Evolutionary conservation across 1,140 invertebrate genomes (phyloP).

Genomic region (Phocides pigmalion): DNA sequence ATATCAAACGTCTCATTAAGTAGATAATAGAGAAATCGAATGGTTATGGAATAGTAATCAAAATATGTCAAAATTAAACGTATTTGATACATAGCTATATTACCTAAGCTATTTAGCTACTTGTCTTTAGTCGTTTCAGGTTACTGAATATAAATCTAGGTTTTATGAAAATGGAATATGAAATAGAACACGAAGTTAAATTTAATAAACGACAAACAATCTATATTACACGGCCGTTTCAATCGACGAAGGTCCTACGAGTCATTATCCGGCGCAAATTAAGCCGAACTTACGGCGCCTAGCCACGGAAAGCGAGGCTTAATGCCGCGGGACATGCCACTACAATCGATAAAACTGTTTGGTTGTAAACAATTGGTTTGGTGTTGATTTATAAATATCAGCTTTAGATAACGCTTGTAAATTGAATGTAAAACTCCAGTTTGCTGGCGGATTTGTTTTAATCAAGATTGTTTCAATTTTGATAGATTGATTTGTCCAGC

Average conservation of each 20-base stretch:
- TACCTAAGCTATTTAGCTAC: too few species aligned
- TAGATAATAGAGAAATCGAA: too few species aligned
- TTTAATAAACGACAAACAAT: constrained; percentile 6
- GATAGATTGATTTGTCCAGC: too few species aligned
- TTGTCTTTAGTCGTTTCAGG: too few species aligned
- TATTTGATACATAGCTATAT: too few species aligned
- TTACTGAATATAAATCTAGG: too few species aligned
- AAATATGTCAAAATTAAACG: too few species aligned
- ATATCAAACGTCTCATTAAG: too few species aligned
- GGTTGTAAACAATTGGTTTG: constrained; percentile 33
- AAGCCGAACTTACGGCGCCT: constrained; percentile 13
- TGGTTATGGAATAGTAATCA: too few species aligned
- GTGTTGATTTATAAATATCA: constrained; percentile 29
- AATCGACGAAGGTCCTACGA: constrained; percentile 2
- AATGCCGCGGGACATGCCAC: constrained; percentile 13
- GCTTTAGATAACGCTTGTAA: not conserved
- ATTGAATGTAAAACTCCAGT: not conserved
- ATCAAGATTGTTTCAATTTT: too few species aligned
- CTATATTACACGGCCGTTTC: not conserved
- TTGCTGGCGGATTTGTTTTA: not conserved
- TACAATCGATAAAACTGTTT: constrained; percentile 26
- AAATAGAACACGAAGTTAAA: not conserved
- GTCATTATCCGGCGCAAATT: constrained; percentile 21
- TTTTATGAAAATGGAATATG: not conserved
- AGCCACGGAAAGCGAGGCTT: constrained; percentile 6